Conservation (phyloP, 2,888 invertebrate genomes). For the Fragum whitleyi region DNA sequence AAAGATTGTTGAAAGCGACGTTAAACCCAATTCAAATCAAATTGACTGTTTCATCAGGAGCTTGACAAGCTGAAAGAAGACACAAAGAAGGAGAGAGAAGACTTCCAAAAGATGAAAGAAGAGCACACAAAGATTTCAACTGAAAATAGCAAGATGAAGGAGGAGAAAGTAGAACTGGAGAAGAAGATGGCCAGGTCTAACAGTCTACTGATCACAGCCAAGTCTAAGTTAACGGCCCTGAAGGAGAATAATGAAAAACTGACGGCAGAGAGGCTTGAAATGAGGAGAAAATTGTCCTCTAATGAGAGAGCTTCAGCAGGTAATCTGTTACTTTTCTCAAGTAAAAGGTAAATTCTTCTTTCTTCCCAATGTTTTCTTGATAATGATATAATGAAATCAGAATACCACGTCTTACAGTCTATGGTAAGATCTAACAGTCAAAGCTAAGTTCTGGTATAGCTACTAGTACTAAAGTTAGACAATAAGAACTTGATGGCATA, state of each 20-base stretch:
- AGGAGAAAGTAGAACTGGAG: constrained; percentile 71
- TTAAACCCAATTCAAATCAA: too few species aligned
- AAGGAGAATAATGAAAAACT: constrained; percentile 78
- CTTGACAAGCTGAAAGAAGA: constrained; percentile 29
- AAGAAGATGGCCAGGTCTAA: constrained; percentile 75
- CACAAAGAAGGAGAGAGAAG: constrained; percentile 28
- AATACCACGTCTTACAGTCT: too few species aligned
- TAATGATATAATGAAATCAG: neutral
- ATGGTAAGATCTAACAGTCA: too few species aligned
- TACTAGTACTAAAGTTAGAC: too few species aligned
- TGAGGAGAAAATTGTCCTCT: constrained; percentile 88
- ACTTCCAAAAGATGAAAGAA: constrained; percentile 6
- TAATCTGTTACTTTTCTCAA: too few species aligned
- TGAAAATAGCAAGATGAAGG: constrained; percentile 52
- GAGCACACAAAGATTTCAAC: constrained; percentile 22
- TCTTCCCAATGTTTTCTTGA: neutral
- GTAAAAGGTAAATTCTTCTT: neutral
- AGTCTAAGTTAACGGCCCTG: constrained; percentile 76
- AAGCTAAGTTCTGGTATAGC: too few species aligned
- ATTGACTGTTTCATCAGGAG: neutral
- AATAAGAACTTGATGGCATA: too few species aligned
- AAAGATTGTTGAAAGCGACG: too few species aligned
- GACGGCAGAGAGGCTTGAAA: constrained; percentile 86
- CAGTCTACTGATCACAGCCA: constrained; percentile 73
- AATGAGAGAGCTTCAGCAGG: constrained; percentile 30